Conservation (phyloP, 1,140 invertebrate species). For the Triops longicaudatus region DNA sequence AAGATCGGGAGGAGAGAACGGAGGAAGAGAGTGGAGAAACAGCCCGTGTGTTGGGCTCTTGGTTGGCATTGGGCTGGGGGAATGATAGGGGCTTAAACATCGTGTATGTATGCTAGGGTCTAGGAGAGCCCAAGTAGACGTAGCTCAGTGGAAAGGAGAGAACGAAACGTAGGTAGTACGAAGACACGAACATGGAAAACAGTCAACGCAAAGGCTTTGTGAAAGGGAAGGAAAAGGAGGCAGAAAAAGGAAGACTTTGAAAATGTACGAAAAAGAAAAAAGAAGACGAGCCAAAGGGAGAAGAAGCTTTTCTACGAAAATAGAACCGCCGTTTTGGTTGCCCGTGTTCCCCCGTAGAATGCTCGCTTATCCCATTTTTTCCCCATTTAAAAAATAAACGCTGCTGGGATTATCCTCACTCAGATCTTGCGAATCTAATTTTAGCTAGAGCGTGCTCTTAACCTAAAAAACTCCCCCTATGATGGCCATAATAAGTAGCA, state of each 20-base stretch:
- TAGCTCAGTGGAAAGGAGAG: not conserved
- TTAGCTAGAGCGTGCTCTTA: too few species aligned
- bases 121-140: not conserved
- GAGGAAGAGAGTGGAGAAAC: not conserved
- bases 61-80: not conserved
- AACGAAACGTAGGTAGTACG: not conserved
- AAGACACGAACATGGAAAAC: not conserved
- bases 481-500: too few species aligned
- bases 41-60: not conserved
- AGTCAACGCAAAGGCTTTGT: not conserved
- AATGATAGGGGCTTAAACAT: not conserved
- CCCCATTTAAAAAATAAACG: not conserved
- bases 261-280: not conserved
- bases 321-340: slow-evolving; percentile 3
- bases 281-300: not conserved
- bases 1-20: not conserved
- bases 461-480: too few species aligned
- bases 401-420: too few species aligned
- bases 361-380: not conserved
- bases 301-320: not conserved
- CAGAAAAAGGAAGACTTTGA: not conserved
- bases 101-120: not conserved
- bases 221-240: not conserved
- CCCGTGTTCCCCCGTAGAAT: not conserved
- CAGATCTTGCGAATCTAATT: too few species aligned